These are phyloP conservation scores for Helobdella robusta DNA, from an alignment of 2,888 invertebrate genomes.

Conservation along the genomic window DNA sequence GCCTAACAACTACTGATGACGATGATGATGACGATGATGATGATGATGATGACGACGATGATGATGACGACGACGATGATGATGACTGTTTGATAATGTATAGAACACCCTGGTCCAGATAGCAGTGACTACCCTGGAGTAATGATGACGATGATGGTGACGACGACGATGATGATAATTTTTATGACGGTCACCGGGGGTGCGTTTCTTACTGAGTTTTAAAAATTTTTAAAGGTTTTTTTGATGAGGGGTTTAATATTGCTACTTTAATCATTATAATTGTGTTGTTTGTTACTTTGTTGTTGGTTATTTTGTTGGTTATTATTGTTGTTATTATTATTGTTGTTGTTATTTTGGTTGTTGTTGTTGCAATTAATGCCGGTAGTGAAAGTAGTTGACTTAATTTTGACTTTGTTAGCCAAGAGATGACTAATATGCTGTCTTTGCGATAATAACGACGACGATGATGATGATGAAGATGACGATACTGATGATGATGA, in stretches of 20 bases:
- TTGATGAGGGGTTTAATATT: not conserved
- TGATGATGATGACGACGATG: slow-evolving; percentile 28
- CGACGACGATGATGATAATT: not conserved
- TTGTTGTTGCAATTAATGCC: not conserved
- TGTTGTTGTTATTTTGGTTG: not conserved
- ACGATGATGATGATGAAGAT: too few relatives aligned
- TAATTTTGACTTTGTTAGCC: too few relatives aligned
- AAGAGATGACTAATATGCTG: too few relatives aligned
- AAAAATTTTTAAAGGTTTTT: not conserved
- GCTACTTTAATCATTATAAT: too few relatives aligned
- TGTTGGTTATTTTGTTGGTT: too few relatives aligned
- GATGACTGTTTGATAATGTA: too few relatives aligned
- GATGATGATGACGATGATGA: slow-evolving; percentile 33
- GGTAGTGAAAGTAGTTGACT: not conserved
- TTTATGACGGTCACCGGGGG: not conserved
- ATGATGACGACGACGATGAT: slow-evolving; percentile 28
- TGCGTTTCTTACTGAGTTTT: not conserved
- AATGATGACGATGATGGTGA: slow-evolving; percentile 49
- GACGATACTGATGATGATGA: too few relatives aligned
- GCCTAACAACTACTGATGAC: too few relatives aligned
- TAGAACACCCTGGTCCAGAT: not conserved
- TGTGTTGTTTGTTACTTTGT: too few relatives aligned
- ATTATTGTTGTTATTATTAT: slow-evolving; percentile 3
- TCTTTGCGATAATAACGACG: too few relatives aligned
- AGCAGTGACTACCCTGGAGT: slow-evolving; percentile 39